A percentile compares a stretch with the other conserved stretches of the same genome.
phyloP scores from a whole-genome alignment of 2,888 invertebrate genomes.

The Tillus elongatus region DNA sequence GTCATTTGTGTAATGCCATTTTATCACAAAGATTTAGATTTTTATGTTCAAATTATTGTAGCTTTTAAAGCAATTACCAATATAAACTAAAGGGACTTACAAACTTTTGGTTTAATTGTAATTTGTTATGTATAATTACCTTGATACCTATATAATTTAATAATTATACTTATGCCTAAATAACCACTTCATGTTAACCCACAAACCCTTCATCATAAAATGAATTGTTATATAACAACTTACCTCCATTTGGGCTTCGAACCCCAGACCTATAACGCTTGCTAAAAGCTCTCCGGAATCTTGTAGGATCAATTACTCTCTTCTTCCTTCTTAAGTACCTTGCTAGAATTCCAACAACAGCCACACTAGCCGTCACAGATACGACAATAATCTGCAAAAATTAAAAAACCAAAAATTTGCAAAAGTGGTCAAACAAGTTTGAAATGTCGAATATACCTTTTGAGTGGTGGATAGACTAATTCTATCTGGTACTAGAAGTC shows the following conservation, averaged over 20 bases:
- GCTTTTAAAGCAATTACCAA: too few relatives aligned
- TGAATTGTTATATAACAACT: too few relatives aligned
- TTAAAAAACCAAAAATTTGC: constrained; percentile 6
- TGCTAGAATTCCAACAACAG: constrained; percentile 74
- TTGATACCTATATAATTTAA: too few relatives aligned
- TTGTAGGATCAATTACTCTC: constrained; percentile 51
- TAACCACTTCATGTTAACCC: too few relatives aligned
- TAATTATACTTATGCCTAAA: too few relatives aligned
- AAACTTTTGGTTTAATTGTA: too few relatives aligned
- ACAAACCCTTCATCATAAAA: too few relatives aligned
- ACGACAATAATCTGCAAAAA: constrained; percentile 56
- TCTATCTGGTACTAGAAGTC: constrained; percentile 40
- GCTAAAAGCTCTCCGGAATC: constrained; percentile 48
- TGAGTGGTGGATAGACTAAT: constrained; percentile 56
- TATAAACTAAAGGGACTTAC: too few relatives aligned
- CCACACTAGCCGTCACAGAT: constrained; percentile 68
- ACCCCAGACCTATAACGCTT: constrained; percentile 55
- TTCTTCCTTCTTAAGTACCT: constrained; percentile 67
- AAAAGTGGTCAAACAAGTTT: constrained; percentile 6
- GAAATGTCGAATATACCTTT: constrained; percentile 46
- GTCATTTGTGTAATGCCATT: too few relatives aligned
- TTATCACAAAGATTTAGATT: too few relatives aligned
- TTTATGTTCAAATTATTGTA: too few relatives aligned
- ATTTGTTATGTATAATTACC: too few relatives aligned
- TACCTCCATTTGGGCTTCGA: constrained; percentile 59